Percentiles rank a stretch among this genome's conserved stretches.
Conservation (phyloP, 2,888 invertebrate genomes). For the Latrodectus elegans region DNA sequence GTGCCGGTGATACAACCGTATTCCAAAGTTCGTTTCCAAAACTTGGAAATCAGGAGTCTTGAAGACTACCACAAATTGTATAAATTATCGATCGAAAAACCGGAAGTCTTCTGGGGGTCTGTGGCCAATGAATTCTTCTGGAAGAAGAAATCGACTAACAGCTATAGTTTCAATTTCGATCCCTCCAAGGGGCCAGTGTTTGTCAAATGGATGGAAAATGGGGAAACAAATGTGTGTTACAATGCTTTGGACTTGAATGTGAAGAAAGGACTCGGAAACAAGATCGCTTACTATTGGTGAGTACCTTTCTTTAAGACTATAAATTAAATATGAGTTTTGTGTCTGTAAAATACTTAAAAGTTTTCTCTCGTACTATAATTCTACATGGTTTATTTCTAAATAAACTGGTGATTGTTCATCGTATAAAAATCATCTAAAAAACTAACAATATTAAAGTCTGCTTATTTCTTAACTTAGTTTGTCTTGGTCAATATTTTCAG, state of each 20-base stretch:
- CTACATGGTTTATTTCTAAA: no score
- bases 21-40: slow-evolving; percentile 29
- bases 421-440: no score
- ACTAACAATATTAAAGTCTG: no score
- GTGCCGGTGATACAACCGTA: neutral
- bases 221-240: slow-evolving; percentile 95
- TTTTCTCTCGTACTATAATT: no score
- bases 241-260: slow-evolving; percentile 95
- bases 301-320: slow-evolving; percentile 73
- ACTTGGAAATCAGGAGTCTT: slow-evolving; percentile 74
- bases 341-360: no score
- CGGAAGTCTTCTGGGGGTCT: slow-evolving; percentile 93
- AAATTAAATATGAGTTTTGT: no score
- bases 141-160: slow-evolving; percentile 82
- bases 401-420: no score
- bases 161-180: slow-evolving; percentile 89
- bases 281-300: slow-evolving; percentile 96
- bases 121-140: slow-evolving; percentile 95
- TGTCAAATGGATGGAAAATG: slow-evolving; percentile 96
- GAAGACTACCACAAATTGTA: slow-evolving; percentile 89
- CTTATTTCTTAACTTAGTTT: no score
- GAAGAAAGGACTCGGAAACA: slow-evolving; percentile 89
- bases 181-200: slow-evolving; percentile 89
- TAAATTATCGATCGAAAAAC: slow-evolving; percentile 88
- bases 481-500: no score